Evolutionary conservation across 1,140 invertebrate genomes (phyloP), one percentile per base, ranked within the genome.

Genomic region (Protaetia brevitarsis): DNA sequence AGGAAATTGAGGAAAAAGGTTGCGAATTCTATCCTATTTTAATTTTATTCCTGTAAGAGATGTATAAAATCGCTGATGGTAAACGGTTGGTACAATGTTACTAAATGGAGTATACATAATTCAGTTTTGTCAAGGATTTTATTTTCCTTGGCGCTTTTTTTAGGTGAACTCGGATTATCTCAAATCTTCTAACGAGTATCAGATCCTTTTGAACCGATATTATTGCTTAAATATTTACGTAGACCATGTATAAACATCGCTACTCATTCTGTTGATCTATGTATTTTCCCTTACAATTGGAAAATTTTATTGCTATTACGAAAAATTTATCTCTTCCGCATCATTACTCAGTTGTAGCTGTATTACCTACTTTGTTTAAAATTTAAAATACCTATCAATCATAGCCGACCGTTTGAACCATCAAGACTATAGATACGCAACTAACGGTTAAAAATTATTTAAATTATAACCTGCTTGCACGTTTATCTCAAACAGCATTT

Each of bases 251-350:
- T 51, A 51, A 51, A 51, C 41, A 51, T 51, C 21, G 16, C 41
- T 51, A 51, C 19, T 19, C 41, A 51, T 23, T 51, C 21, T 19
- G 19, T 23, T 3, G 41, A 51, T 23, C 41, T 51, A n/a, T n/a
- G n/a, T n/a, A 51, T 51, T 51, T 51, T 21, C 41, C 19, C 26
- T 23, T 51, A 51, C 41, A 51, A 51, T 51, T 51, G 41, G 41
- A 51, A 51, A 51, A 51, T 51, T 16, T 51, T 51, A 51, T 51
- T 51, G n/a, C 41, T 7, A 51, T 51, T 51, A 51, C 41, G 16
- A 51, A 51, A 51, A 51, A 51, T 51, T 51, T 51, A 51, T 51
- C 19, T 51, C 41, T 51, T 51, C 41, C 41, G 41, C 41, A 51
- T 51, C 41, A 19, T 51, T n/a, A n/a, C n/a, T n/a, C n/a, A n/a